Evolutionary conservation across 2,113 vertebrate genomes (phyloP).

Genomic region (Oryctolagus cuniculus): mOryCun1.1 NC_091435.1:87663001-87663500

Average conservation of each 20-base stretch:
- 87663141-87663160: not conserved
- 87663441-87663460: not conserved
- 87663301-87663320: not conserved
- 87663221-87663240: not conserved
- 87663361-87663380: not conserved
- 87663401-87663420: not conserved
- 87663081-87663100: not conserved
- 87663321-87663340: not conserved
- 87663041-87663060: not conserved
- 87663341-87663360: not conserved
- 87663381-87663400: not conserved
- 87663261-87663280: not conserved
- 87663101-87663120: not conserved
- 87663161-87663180: not conserved
- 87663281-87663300: not conserved
- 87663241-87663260: not conserved
- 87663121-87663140: not conserved
- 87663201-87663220: not conserved
- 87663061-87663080: not conserved
- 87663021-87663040: conserved; percentile 66
- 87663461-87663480: not conserved
- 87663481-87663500: not conserved
- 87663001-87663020: conserved; percentile 62
- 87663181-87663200: not conserved
- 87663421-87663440: not conserved